Base-by-base conservation (phyloP, 2,888 invertebrate species). In the Thyatira batis region DNA sequence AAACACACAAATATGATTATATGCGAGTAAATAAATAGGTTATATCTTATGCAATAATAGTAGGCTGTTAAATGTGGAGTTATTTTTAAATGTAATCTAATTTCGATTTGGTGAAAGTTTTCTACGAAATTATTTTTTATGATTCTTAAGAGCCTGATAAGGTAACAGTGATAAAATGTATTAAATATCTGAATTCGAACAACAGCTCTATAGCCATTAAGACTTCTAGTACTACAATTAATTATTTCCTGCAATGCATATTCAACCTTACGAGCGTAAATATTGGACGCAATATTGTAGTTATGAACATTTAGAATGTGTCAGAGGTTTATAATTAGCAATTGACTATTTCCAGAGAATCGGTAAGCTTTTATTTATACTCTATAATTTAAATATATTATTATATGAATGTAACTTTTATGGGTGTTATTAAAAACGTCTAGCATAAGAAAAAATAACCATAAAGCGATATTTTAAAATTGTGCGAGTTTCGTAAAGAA, bases 81-180 rank as follows among this genome's bases (percentile, higher is more conserved):
- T 20, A 48, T 58, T 53, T 54, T 55, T 64, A 20, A 61, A 33
- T 39, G 13, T 39, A 51, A 51, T 17, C 61, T 57, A 63, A 68
- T 71, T 76, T 78, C 75, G 76, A 72, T 63, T 74, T 69, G 53
- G 59, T 72, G 65, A 71, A 17, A 49, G 10, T 13, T n/a, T 33
- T 30, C 23, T 13, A 61, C 61, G 54, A 61, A 59, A 61, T 59
- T 25, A 30, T 49, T 53, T 52, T 51, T 30, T 45, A 54, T 52
- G 20, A 21, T 65, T 58, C 44, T 45, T 45, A 64, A 55, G 60
- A 55, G 57, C 44, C 61, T 43, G 53, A 57, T 50, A 20, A 51
- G 13, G 9, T 23, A 23, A 23, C 23, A 23, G 6, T 23, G 23
- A 4, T 4, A 23, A 23, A 23, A 23, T 23, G 23, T 23, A 23